Evolutionary conservation across 2,113 vertebrate species (phyloP), one percentile per base, ranked within the genome.

Genomic region (Tenebrosternarchus preto): DNA sequence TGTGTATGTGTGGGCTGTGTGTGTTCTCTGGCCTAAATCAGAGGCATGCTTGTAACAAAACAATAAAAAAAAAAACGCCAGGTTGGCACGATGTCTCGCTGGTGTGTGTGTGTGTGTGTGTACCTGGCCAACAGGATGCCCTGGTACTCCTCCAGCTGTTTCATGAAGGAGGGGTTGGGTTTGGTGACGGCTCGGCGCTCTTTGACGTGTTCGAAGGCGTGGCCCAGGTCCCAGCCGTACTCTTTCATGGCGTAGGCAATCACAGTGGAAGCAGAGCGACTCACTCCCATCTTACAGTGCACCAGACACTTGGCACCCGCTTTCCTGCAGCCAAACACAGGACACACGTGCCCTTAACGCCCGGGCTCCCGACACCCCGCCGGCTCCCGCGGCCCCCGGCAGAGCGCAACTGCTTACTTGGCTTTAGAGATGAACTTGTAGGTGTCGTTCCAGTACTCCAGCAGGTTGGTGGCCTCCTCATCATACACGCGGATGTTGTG

Each of bases 221-320:
- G 92, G 83, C 97, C 96, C 89, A 99, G 93, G 86, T 96, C 94
- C 98, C 98, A 99, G 92, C 96, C 96, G 0, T 98, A 98, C 27
- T 99, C 98, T 88, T 99, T 99, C 98, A 99, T 99, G 39, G 98
- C 97, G 0, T 99, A 99, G 25, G 97, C 97, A 5, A 99, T 99
- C 81, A 99, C 97, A 0, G 97, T 99, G 90, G 98, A 99, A 0
- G 97, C 98, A 0, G 98, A 99, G 81, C 97, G 95, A 66, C 98
- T 99, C 88, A 99, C 96, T 0, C 98, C 98, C 98, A 98, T 99
- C 89, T 99, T 99, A 91, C 98, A 99, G 93, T 99, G 98, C 83
- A 99, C 98, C 82, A 99, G 94, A 88, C 97, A 98, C 90, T 98
- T 99, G 0, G 94, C 95, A 27, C 98, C 98, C 0, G 95, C 95